Base-by-base conservation (phyloP, 2,113 vertebrate species). In the Stomatorhinus ivindoensis region DNA sequence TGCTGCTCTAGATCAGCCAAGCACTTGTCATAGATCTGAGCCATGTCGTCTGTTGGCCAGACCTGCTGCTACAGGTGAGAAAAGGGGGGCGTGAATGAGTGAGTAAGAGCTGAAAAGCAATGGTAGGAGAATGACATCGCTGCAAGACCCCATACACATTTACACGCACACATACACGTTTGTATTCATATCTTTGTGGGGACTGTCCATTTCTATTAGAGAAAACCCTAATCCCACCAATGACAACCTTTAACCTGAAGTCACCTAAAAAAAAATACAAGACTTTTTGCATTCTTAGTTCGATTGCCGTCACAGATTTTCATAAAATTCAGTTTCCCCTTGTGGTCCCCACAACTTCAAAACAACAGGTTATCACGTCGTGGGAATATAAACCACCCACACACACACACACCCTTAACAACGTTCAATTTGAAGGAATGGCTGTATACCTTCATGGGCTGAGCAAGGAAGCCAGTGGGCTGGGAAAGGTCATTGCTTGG, bases 21-120 rank as follows among this genome's bases (percentile, higher is more conserved):
- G 89, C 98, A 99, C 91, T 99, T 99, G 91, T 99, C 98, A 50
- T 99, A 99, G 92, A 99, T 99, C 89, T 99, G 98, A 86, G 98
- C 97, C 31, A 99, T 97, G 17, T 99, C 98, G 89, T 99, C 98
- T 0, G 98, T 98, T 88, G 98, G 98, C 98, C 98, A 99, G 87
- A 97, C 97, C 93, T 99, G 98, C 96, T 99, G 96, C 96, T 97
- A 93, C 82, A 82, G 46, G 11, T 87, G 24, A 88, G 0, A 2
- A 88, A 27, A 88, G 0, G 83, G 15, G 31, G 48, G 3, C 7
- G 55, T 0, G 58, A n/a, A 7, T 3, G 21, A 61, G 55, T 61
- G 58, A 65, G 58, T 10, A 0, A 27, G n/a, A 13, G 61, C n/a
- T 69, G 3, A 31, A 31, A 13, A 13, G 61, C 61, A 69, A 69